Base-by-base conservation (phyloP, 2,888 invertebrate species). In the Agrotis ipsilon region DNA sequence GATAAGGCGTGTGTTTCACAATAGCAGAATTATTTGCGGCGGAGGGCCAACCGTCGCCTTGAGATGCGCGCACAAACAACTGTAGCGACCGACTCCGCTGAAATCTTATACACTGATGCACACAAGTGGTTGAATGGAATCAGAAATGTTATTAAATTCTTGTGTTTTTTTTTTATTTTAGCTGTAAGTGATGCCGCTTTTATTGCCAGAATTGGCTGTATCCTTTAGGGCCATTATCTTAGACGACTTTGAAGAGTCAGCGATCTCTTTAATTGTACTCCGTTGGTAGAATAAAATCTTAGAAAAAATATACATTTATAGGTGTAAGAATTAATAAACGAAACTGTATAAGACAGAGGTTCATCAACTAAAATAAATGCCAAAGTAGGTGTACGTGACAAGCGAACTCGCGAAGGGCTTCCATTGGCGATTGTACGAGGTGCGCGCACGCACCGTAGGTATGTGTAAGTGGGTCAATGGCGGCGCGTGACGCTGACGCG, bases 1-100 rank as follows among this genome's bases (percentile, higher is more conserved):
- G 95, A 96, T 95, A 94, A 94, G 93, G 90, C 88, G 85, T 84
- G 82, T 91, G 92, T 96, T 96, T 94, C 96, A 96, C 96, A 96
- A 96, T 93, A 95, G 95, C 94, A 94, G 96, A 96, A 96, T 96
- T 96, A 96, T 96, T 96, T 95, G 96, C 96, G 96, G 94, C 94
- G 90, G 89, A 90, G 93, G 88, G 91, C 90, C 87, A 85, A 86
- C 89, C 87, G 87, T 93, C 83, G 93, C 96, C 96, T 96, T 96
- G 96, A 94, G 95, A 95, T 93, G 94, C 92, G 89, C 90, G 93
- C 91, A 94, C 94, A 94, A 95, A 95, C 96, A 95, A 95, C 94
- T 93, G 89, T 91, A 90, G 91, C 90, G 84, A 86, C 85, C 90
- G 90, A 90, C 90, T 89, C 89, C 89, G 93, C 94, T 93, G 94